These are phyloP conservation scores for Ryuthela nishihirai DNA, from an alignment of 2,888 invertebrate species.

Conservation along the genomic window DNA sequence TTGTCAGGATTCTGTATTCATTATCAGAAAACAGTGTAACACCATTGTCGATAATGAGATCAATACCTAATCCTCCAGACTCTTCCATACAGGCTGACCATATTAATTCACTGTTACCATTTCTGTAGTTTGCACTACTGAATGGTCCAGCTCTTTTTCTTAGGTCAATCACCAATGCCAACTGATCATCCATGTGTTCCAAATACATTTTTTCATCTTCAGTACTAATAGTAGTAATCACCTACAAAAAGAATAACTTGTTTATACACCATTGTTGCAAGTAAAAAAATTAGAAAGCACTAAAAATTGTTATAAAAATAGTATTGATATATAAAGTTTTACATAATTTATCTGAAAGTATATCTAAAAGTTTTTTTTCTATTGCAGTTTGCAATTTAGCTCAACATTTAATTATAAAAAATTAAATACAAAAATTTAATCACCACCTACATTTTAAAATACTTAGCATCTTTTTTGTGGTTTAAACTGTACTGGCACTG, in stretches of 20 bases:
- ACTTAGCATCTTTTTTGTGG: no score
- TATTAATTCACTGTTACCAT: conserved; percentile 27
- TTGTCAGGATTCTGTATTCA: conserved; percentile 46
- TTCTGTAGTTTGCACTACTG: conserved; percentile 12
- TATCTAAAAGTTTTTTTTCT: no score
- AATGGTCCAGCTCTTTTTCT: conserved; percentile 42
- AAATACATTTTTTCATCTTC: conserved; percentile 51
- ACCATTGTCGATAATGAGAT: conserved; percentile 54
- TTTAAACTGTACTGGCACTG: no score
- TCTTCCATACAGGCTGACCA: conserved; percentile 51
- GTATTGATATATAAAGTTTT: no score
- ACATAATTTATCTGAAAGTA: no score
- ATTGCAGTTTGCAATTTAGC: no score
- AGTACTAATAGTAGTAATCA: conserved; percentile 50
- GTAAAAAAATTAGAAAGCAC: no score
- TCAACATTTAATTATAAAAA: no score
- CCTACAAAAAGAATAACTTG: conserved; percentile 41
- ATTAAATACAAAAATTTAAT: no score
- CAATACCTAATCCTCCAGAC: conserved; percentile 54
- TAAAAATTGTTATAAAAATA: no score
- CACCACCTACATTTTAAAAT: no score
- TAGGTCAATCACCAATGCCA: conserved; percentile 51
- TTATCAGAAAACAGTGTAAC: conserved; percentile 49
- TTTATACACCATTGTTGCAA: no score
- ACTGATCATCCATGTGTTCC: conserved; percentile 47